phyloP scores from a whole-genome alignment of 2,113 vertebrate species.

The Bos javanicus region DNA sequence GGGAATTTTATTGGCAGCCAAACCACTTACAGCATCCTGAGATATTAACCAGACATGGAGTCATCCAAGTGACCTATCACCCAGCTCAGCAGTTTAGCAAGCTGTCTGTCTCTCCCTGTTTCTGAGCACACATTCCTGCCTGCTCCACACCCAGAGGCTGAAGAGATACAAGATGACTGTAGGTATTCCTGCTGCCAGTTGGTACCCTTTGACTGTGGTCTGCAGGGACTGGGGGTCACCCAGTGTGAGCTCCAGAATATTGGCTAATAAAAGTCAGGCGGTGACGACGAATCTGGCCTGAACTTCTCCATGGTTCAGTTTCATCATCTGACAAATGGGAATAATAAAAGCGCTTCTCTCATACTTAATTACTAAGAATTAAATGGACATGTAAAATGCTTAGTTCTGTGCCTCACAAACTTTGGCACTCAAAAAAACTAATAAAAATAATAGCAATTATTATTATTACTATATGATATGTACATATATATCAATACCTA shows the following conservation, averaged over 20 bases:
- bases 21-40: constrained; percentile 16
- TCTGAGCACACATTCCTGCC: not conserved
- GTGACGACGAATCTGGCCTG: not conserved
- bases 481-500: not conserved
- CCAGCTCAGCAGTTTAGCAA: not conserved
- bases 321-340: not conserved
- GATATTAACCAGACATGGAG: constrained; percentile 33
- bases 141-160: not conserved
- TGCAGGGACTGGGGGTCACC: not conserved
- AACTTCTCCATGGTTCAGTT: not conserved
- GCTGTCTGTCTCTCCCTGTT: not conserved
- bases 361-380: not conserved
- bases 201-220: fast-evolving
- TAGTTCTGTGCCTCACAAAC: not conserved
- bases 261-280: not conserved
- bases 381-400: not conserved
- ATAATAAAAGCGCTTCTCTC: not conserved
- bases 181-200: fast-evolving
- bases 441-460: not conserved
- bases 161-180: fast-evolving
- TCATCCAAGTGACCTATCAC: not conserved
- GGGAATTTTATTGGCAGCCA: constrained; percentile 44
- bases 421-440: not conserved
- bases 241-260: not conserved
- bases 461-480: not conserved